These are phyloP conservation scores for Gobio gobio DNA, from an alignment of 2,113 vertebrate species.

Conservation along the genomic window DNA sequence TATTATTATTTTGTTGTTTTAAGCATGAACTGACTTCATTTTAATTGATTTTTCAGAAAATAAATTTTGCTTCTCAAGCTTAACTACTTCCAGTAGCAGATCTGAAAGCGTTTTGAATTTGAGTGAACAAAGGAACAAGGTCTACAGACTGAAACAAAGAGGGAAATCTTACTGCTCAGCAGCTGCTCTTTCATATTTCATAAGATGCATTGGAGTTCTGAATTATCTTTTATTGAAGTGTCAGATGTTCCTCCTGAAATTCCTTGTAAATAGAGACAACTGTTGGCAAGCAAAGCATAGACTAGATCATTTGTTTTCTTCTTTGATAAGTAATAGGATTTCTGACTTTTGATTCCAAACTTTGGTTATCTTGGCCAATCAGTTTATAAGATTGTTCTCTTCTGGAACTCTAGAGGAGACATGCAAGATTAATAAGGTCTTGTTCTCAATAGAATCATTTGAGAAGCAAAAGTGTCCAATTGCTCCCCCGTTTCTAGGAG, in stretches of 20 bases:
- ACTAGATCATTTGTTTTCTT: background rate
- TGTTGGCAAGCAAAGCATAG: background rate
- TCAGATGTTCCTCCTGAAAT: background rate
- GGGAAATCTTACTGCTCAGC: background rate
- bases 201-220: background rate
- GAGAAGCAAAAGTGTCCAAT: background rate
- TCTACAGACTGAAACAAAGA: background rate
- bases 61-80: no score
- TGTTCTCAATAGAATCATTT: background rate
- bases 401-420: conserved; percentile 5
- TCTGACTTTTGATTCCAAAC: background rate
- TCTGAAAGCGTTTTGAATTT: conserved; percentile 12
- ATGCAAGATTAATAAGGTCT: conserved; percentile 5
- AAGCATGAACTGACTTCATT: no score
- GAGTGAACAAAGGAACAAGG: conserved; percentile 11
- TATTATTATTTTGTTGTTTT: no score
- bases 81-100: background rate
- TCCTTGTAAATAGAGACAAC: background rate
- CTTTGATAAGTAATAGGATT: background rate
- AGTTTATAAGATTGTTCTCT: conserved; percentile 10
- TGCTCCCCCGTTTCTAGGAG: background rate
- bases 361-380: background rate
- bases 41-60: no score
- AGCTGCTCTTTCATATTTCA: background rate
- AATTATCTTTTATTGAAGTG: background rate